These are phyloP conservation scores for Lerista edwardsae DNA, from an alignment of 2,797 vertebrate species.

Conservation along the genomic window DNA sequence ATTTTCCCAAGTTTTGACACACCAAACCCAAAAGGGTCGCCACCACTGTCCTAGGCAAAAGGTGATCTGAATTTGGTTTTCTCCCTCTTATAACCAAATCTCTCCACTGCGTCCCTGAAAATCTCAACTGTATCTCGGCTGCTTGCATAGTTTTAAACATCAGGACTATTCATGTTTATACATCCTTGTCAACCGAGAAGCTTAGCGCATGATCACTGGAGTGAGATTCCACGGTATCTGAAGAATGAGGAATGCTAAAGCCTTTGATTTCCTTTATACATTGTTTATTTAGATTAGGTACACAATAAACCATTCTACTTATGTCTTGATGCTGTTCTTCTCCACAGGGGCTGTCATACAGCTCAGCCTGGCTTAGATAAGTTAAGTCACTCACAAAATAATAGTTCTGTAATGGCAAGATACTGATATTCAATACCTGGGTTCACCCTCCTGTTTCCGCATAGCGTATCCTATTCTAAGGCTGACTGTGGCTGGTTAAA, in stretches of 20 bases:
- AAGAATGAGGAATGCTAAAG: background rate
- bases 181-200: conserved; percentile 22
- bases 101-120: background rate
- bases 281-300: conserved; percentile 54
- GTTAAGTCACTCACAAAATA: conserved; percentile 42
- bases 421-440: conserved; percentile 50
- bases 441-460: conserved; percentile 50
- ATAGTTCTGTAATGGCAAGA: conserved; percentile 55
- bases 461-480: conserved; percentile 53
- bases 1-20: no score
- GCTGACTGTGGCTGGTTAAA: conserved; percentile 8
- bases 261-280: conserved; percentile 36
- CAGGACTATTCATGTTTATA: conserved; percentile 26
- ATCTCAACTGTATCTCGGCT: background rate
- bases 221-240: conserved; percentile 8
- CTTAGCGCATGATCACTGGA: background rate
- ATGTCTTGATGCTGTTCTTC: conserved; percentile 55
- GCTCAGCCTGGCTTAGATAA: conserved; percentile 46
- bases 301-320: conserved; percentile 39
- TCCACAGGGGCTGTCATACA: conserved; percentile 33
- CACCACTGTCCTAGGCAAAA: no score
- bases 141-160: background rate
- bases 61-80: background rate
- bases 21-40: no score
- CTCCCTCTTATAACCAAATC: background rate